These are phyloP conservation scores for Prosopocoilus inquinatus DNA, from an alignment of 2,888 invertebrate genomes.

Conservation along the genomic window DNA sequence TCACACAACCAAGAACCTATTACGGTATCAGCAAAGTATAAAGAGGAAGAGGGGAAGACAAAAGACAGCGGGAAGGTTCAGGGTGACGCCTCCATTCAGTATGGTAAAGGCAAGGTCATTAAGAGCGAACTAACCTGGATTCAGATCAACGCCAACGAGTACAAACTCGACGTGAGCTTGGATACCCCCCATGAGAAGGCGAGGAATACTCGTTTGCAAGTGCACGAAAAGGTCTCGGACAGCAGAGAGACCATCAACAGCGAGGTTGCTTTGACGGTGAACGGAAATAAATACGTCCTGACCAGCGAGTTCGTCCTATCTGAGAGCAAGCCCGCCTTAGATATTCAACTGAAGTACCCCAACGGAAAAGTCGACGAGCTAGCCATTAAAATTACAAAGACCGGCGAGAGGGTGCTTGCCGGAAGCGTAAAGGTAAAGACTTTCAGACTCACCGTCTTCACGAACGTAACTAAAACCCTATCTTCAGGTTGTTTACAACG, in stretches of 20 bases:
- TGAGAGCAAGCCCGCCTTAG: slow-evolving; percentile 56
- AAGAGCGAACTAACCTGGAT: slow-evolving; percentile 44
- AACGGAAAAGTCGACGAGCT: slow-evolving; percentile 47
- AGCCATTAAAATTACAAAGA: slow-evolving; percentile 48
- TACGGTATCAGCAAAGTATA: slow-evolving; percentile 45
- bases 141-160: slow-evolving; percentile 45
- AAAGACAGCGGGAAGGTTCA: slow-evolving; percentile 33
- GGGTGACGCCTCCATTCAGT: slow-evolving; percentile 36
- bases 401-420: slow-evolving; percentile 60
- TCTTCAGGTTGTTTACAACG: slow-evolving; percentile 19
- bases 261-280: slow-evolving; percentile 53
- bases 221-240: slow-evolving; percentile 49
- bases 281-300: slow-evolving; percentile 59
- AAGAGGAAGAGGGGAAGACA: slow-evolving; percentile 25
- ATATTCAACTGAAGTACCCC: slow-evolving; percentile 58
- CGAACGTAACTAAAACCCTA: neutral
- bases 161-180: slow-evolving; percentile 49
- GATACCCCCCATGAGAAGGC: slow-evolving; percentile 53
- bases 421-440: slow-evolving; percentile 51
- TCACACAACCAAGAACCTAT: slow-evolving; percentile 50
- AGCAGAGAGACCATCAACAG: slow-evolving; percentile 40
- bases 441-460: no score
- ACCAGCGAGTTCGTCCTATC: slow-evolving; percentile 57
- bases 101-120: slow-evolving; percentile 46
- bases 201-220: slow-evolving; percentile 53